A percentile compares a stretch with the other conserved stretches of the same genome.
Evolutionary conservation across 1,140 invertebrate species (phyloP).

Genomic region (Reticulitermes speratus): DNA sequence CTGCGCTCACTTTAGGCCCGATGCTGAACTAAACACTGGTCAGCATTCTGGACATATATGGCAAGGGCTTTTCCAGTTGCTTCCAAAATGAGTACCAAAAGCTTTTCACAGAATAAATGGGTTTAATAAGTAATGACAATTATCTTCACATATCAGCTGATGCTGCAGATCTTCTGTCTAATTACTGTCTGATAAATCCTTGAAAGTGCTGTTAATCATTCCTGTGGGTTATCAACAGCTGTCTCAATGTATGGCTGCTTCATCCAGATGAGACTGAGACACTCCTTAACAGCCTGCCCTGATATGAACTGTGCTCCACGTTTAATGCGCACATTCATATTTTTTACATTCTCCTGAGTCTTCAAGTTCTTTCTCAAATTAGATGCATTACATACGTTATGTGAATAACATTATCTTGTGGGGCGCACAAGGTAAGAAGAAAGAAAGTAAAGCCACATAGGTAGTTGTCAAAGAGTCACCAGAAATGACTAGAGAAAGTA

Average conservation of each 20-base stretch:
- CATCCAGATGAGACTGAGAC: background rate
- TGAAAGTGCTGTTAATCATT: too few relatives aligned
- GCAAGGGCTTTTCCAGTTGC: too few relatives aligned
- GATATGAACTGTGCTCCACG: background rate
- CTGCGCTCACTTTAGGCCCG: too few relatives aligned
- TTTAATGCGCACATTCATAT: background rate
- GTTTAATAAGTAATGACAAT: too few relatives aligned
- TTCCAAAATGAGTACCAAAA: too few relatives aligned
- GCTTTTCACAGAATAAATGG: too few relatives aligned
- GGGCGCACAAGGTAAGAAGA: background rate
- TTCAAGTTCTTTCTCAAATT: background rate
- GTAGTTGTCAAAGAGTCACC: background rate
- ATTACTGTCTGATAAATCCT: too few relatives aligned
- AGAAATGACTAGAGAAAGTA: constrained; percentile 1
- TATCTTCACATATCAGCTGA: too few relatives aligned
- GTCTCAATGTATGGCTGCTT: background rate
- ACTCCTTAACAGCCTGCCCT: background rate
- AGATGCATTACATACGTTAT: background rate
- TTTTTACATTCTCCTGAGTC: background rate
- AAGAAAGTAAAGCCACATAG: background rate
- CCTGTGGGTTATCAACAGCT: background rate
- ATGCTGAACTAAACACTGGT: too few relatives aligned
- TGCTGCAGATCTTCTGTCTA: too few relatives aligned
- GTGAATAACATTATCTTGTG: background rate
- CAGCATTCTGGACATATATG: too few relatives aligned